Evolutionary conservation across 1,140 invertebrate genomes (phyloP).

Genomic region (Drosophila ficusphila): DNA sequence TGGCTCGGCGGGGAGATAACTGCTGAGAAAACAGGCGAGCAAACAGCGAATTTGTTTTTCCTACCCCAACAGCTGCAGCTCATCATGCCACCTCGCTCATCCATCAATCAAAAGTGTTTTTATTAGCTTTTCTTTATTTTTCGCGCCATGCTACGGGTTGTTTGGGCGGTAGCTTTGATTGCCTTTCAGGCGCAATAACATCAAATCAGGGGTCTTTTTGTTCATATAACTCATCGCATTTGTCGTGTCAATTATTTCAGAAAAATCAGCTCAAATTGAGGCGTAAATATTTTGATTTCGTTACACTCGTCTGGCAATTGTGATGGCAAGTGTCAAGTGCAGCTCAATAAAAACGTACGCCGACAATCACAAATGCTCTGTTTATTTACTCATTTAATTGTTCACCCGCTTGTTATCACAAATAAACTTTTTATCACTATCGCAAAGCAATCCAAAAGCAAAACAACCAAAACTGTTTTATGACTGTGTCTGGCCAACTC

Average conservation of each 20-base stretch:
- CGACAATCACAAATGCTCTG: constrained; percentile 11
- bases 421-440: constrained; percentile 19
- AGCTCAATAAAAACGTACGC: constrained; percentile 22
- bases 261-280: constrained; percentile 43
- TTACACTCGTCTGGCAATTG: constrained; percentile 27
- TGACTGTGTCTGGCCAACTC: constrained; percentile 4
- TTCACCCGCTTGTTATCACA: constrained; percentile 21
- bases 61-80: constrained; percentile 25
- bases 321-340: constrained; percentile 40
- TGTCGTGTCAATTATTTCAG: constrained; percentile 57
- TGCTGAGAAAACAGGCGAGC: constrained; percentile 6
- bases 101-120: constrained; percentile 53
- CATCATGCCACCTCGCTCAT: neutral
- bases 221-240: constrained; percentile 48
- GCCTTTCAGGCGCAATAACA: constrained; percentile 61
- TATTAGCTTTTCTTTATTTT: constrained; percentile 19
- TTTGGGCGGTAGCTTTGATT: constrained; percentile 46
- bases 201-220: constrained; percentile 36
- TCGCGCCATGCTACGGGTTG: neutral
- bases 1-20: constrained; percentile 1
- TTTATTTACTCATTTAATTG: constrained; percentile 40
- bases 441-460: constrained; percentile 17
- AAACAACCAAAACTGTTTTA: constrained; percentile 15
- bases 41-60: constrained; percentile 9
- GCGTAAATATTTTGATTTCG: constrained; percentile 71